A percentile compares a stretch with the other conserved stretches of the same genome.
phyloP scores from a whole-genome alignment of 2,888 invertebrate species.

The Chrysotoxum bicinctum region DNA sequence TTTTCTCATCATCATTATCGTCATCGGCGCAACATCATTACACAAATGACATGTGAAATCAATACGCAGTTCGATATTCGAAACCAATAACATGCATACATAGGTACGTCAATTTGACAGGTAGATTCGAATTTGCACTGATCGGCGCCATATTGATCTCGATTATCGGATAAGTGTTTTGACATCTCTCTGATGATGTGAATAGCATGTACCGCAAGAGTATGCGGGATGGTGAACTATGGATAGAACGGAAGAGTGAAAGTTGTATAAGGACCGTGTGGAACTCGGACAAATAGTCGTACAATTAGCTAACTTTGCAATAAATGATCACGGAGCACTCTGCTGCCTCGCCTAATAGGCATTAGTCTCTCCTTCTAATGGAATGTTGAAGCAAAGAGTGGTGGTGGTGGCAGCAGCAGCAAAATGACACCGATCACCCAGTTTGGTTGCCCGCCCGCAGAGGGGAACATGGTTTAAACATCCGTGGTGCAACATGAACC shows the following conservation, averaged over 20 bases:
- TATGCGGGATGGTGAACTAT: not conserved
- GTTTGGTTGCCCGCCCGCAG: slow-evolving; percentile 48
- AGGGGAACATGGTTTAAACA: slow-evolving; percentile 49
- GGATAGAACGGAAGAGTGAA: slow-evolving; percentile 34
- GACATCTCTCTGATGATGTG: slow-evolving; percentile 46
- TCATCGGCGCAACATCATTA: slow-evolving; percentile 24
- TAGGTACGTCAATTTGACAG: slow-evolving; percentile 25
- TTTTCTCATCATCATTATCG: not conserved
- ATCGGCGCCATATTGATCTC: slow-evolving; percentile 63
- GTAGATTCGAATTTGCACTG: slow-evolving; percentile 36
- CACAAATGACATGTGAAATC: slow-evolving; percentile 43
- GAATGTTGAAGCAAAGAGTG: slow-evolving; percentile 45
- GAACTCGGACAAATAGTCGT: slow-evolving; percentile 18
- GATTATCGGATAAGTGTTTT: slow-evolving; percentile 62
- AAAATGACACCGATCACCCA: slow-evolving; percentile 64
- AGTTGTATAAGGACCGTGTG: slow-evolving; percentile 21
- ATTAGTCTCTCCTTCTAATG: slow-evolving; percentile 44
- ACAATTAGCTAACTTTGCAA: slow-evolving; percentile 22
- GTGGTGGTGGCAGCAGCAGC: slow-evolving; percentile 2
- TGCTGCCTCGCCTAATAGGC: slow-evolving; percentile 22
- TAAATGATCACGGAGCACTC: slow-evolving; percentile 9
- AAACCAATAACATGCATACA: slow-evolving; percentile 4
- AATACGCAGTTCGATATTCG: slow-evolving; percentile 26
- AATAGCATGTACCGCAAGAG: not conserved
- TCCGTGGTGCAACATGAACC: slow-evolving; percentile 65